Percentiles rank a stretch among this genome's conserved stretches.
Evolutionary conservation across 2,797 vertebrate species (phyloP).

Genomic region (Pseudomugil tenellus): DNA sequence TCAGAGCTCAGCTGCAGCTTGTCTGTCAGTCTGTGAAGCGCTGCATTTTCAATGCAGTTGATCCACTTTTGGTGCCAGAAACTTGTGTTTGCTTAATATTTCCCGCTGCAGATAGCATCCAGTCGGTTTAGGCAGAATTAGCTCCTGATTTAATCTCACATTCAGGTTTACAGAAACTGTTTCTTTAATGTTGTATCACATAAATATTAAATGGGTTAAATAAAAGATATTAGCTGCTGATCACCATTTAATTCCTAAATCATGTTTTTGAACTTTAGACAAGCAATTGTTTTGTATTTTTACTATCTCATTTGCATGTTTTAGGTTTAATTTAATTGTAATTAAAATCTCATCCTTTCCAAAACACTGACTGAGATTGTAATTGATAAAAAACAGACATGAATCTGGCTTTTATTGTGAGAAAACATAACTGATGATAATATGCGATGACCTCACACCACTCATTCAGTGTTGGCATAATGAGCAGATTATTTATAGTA

Average conservation of each 20-base stretch:
- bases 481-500: slow-evolving; percentile 37
- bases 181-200: not conserved
- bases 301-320: not conserved
- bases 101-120: not conserved
- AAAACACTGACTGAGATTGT: not conserved
- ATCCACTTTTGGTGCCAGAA: not conserved
- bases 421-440: slow-evolving; percentile 6
- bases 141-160: not conserved
- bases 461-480: slow-evolving; percentile 19
- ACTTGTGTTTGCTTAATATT: not conserved
- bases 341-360: not conserved
- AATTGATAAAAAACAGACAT: slow-evolving; percentile 1
- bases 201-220: too few species aligned
- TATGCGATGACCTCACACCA: not conserved
- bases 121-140: not conserved
- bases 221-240: not conserved
- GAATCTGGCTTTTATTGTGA: slow-evolving; percentile 7
- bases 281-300: not conserved
- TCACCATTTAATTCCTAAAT: not conserved
- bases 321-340: not conserved
- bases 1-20: not conserved
- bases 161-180: not conserved
- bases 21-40: not conserved
- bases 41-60: not conserved
- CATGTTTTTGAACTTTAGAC: not conserved